Evolutionary conservation across 1,140 invertebrate genomes (phyloP), one percentile per base, ranked within the genome.

Genomic region (Saxidomus purpurata): DNA sequence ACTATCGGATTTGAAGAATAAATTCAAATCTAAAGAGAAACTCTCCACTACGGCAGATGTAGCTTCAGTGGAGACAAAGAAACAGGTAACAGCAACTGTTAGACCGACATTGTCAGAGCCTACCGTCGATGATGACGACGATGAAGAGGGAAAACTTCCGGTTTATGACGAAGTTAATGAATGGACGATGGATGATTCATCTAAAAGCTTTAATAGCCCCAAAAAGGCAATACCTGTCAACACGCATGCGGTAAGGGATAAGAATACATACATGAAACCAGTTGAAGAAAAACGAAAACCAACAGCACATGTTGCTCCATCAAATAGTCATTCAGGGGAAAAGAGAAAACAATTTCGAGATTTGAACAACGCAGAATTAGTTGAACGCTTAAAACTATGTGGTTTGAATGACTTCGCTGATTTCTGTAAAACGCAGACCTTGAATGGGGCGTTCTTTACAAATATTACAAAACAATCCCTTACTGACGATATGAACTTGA

Each of bases 391-490:
- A 25, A 6, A 34, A 11, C 2, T 49, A 9, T 69, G 67, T 55
- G 19, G 40, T 9, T 52, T 86, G 25, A 9, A n/a, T 4, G 63
- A 69, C 34, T 40, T 86, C 43, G 83, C 69, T 34, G 34, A 76
- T 13, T n/a, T 38, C 19, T 86, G 83, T 34, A 40, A 38, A 31
- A 86, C 17, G 17, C 43, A 86, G 34, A 36, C 25, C 13, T 31
- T 86, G 47, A 38, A 86, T 69, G 83, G 83, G 0, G 22, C 67
- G 17, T 86, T 86, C 31, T 86, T 86, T 59, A 43, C 1, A 40
- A 40, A 74, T 55, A 28, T 86, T 22, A 15, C 67, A 17, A 76
- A 52, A 63, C 67, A 86, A 52, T 38, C 22, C 36, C 31, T 86
- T 4, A n/a, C 15, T 25, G 9, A 86, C 13, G 49, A 25, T 0